These are phyloP conservation scores for rabbit (Oryctolagus cuniculus) DNA, from an alignment of 2,113 vertebrate genomes.

Conservation along the genomic window mOryCun1.1 NC_091442.1:68188501-68189000, in stretches of 20 bases:
- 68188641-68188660: constrained; percentile 85
- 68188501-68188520: constrained; percentile 72
- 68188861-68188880: neutral
- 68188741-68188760: constrained; percentile 58
- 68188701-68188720: constrained; percentile 73
- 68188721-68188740: constrained; percentile 68
- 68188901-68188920: neutral
- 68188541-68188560: constrained; percentile 85
- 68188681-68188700: constrained; percentile 67
- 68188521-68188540: constrained; percentile 28
- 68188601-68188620: constrained; percentile 83
- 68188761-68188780: neutral
- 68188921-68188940: neutral
- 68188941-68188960: neutral
- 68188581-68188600: constrained; percentile 82
- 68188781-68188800: neutral
- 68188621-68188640: constrained; percentile 84
- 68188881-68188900: neutral
- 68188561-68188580: constrained; percentile 84
- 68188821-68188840: constrained; percentile 1
- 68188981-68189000: neutral
- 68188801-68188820: neutral
- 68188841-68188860: neutral
- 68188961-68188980: constrained; percentile 38
- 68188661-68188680: constrained; percentile 76